Conservation (phyloP, 2,888 invertebrate species). For the Synergus gifuensis region DNA sequence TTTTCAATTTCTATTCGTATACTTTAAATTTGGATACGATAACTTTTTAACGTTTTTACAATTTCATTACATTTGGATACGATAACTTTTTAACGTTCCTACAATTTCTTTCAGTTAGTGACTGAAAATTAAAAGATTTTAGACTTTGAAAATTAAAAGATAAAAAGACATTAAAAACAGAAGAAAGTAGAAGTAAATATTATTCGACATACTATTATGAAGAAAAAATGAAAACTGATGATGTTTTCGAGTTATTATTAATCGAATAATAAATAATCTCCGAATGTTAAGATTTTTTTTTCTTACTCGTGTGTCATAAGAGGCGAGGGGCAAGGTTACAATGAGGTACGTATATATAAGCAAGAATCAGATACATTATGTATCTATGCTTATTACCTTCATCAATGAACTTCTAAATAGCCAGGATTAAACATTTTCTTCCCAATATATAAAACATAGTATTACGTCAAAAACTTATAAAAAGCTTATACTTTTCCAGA, state of each 20-base stretch:
- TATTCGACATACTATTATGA: too few relatives aligned
- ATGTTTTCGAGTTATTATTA: background rate
- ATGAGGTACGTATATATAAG: background rate
- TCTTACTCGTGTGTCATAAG: background rate
- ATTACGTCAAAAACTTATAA: background rate
- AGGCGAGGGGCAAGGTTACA: slow-evolving; percentile 22
- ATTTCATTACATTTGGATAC: too few relatives aligned
- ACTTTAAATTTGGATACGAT: too few relatives aligned
- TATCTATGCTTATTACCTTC: slow-evolving; percentile 28
- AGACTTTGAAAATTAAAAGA: background rate
- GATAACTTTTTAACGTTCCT: too few relatives aligned
- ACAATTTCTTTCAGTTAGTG: too few relatives aligned
- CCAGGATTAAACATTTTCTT: background rate
- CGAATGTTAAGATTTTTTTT: background rate
- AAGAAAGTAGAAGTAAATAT: too few relatives aligned
- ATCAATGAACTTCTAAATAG: slow-evolving; percentile 11
- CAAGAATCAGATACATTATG: slow-evolving; percentile 25
- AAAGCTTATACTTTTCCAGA: background rate
- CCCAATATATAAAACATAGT: background rate
- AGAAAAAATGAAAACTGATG: background rate
- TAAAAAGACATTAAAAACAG: background rate
- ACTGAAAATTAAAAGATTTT: background rate
- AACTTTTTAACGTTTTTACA: too few relatives aligned
- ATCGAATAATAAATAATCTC: background rate
- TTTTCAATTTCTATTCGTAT: background rate